Evolutionary conservation across 1,140 invertebrate genomes (phyloP), one percentile per base, ranked within the genome.

Genomic region (Diachasmimorpha longicaudata): DNA sequence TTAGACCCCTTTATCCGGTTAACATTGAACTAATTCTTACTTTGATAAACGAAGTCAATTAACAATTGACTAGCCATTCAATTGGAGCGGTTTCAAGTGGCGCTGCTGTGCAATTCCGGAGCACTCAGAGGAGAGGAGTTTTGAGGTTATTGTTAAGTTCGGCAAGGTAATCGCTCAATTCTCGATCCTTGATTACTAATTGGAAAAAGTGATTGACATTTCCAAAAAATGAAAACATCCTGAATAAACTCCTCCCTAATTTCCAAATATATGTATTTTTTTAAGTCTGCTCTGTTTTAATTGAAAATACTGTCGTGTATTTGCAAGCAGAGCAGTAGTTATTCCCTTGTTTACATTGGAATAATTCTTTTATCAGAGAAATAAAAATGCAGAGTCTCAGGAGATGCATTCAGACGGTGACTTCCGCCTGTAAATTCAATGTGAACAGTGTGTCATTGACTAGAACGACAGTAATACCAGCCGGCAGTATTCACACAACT

Each of bases 351-450:
- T 52, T 48, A 13, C 48, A 58, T 36, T 31, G 19, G 31, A 19
- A 36, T 37, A 66, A 44, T 39, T 25, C 13, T 36, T n/a, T 39
- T 67, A 16, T 48, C 21, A 52, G 37, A 9, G 14, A 21, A n/a
- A 70, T 23, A 52, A 75, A 37, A 42, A 75, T 75, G 74, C 74
- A 75, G 48, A 39, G 46, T 21, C 25, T 75, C 0, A 42, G 48
- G 37, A 75, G 31, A 39, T 75, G 74, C 14, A 19, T 69, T 44
- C 46, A 63, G n/a, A 42, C 42, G 37, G 19, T 75, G 48, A 25
- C 66, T 3, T 55, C 74, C 13, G 13, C 16, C 4, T 68, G 74
- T 21, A n/a, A 37, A 37, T 21, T 70, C 2, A 58, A 11, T 25
- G 16, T 37, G 10, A 58, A 55, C 14, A 44, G n/a, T n/a, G 14